Percentiles rank a stretch among this genome's conserved stretches.
Evolutionary conservation across 2,888 invertebrate genomes (phyloP).

Genomic region (Athalia cordata): DNA sequence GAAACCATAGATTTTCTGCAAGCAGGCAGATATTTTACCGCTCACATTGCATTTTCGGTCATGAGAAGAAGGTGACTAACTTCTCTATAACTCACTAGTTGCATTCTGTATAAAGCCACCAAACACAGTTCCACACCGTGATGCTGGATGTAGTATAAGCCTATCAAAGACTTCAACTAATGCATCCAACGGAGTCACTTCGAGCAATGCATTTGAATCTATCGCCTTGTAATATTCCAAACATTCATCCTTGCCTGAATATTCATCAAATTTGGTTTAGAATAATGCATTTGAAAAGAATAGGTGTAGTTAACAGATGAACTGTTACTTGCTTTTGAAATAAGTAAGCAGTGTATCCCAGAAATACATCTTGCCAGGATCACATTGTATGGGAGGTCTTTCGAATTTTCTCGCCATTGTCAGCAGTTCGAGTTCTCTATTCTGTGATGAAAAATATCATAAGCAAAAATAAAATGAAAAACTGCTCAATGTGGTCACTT

Average conservation of each 20-base stretch:
- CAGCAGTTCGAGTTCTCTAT: conserved; percentile 60
- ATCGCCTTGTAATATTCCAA: conserved; percentile 61
- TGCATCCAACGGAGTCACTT: conserved; percentile 65
- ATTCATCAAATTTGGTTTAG: conserved; percentile 7
- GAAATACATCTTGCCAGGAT: conserved; percentile 58
- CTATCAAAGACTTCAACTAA: conserved; percentile 60
- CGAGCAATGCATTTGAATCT: conserved; percentile 60
- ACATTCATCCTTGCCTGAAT: conserved; percentile 59
- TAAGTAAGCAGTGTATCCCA: conserved; percentile 51
- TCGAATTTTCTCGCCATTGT: conserved; percentile 57
- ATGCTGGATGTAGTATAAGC: conserved; percentile 57
- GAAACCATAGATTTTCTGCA: conserved; percentile 56
- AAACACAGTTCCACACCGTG: conserved; percentile 55
- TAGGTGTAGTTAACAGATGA: not conserved
- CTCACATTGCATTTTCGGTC: not conserved
- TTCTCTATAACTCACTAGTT: conserved; percentile 58
- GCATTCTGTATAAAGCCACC: conserved; percentile 57
- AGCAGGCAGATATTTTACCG: conserved; percentile 32
- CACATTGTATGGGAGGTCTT: conserved; percentile 61
- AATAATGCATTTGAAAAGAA: conserved; percentile 1
- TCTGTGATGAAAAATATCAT: conserved; percentile 53
- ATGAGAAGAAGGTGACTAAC: conserved; percentile 2
- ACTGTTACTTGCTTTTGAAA: conserved; percentile 53
- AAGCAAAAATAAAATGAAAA: conserved; percentile 6
- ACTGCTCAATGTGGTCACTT: not conserved